Conservation (phyloP, 2,797 vertebrate species). For the Pipistrellus pipistrellus region DNA sequence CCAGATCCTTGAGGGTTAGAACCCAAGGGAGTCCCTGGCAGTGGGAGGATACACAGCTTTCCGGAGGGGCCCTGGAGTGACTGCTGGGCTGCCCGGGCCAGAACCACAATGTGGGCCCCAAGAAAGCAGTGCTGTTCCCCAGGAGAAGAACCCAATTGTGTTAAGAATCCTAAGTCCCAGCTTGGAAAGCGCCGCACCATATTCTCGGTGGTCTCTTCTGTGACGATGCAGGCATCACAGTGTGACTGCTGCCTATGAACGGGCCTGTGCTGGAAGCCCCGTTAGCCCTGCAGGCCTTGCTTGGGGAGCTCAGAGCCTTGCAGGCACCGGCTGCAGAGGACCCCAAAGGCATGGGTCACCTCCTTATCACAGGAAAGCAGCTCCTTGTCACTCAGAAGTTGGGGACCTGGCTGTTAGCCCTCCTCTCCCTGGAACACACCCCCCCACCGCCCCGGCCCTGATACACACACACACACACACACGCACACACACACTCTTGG, state of each 20-base stretch:
- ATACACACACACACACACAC: no score
- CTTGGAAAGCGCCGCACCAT: background rate
- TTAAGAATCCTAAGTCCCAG: background rate
- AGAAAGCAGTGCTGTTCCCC: background rate
- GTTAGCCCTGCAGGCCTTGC: background rate
- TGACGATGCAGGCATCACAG: background rate
- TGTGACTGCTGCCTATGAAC: no score
- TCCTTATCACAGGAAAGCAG: background rate
- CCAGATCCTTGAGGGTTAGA: background rate
- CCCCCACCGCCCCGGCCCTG: no score
- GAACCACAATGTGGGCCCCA: background rate
- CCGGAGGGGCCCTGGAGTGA: background rate
- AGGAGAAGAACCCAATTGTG: background rate
- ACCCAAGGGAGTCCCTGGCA: background rate
- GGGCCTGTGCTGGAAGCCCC: background rate
- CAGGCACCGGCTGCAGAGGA: background rate
- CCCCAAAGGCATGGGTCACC: background rate
- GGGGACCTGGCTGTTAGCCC: background rate
- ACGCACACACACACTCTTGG: background rate
- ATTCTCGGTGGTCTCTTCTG: background rate
- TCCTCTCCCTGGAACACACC: background rate
- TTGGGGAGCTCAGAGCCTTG: background rate
- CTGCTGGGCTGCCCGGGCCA: background rate
- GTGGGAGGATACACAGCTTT: background rate
- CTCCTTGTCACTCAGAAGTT: background rate